Conservation (phyloP, 1,140 invertebrate genomes). For the Trichonephila clavipes region DNA sequence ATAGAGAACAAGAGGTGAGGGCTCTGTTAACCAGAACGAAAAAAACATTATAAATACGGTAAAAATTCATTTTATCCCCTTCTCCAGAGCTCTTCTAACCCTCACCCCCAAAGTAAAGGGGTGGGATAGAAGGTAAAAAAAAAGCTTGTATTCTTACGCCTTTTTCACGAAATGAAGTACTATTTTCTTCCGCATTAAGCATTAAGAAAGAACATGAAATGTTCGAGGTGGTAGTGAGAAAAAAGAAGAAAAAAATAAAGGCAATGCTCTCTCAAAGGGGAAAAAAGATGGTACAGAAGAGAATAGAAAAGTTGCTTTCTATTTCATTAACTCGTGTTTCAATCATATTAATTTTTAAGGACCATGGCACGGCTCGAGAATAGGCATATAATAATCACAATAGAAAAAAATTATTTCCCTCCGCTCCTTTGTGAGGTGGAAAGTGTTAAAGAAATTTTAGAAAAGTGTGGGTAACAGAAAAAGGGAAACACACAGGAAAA, state of each 20-base stretch:
- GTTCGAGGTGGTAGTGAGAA: not conserved
- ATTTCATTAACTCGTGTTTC: slow-evolving; percentile 76
- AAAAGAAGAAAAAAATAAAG: not conserved
- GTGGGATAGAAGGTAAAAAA: slow-evolving; percentile 43
- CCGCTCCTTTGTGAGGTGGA: not conserved
- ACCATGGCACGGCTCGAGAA: slow-evolving; percentile 49
- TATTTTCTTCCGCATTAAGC: slow-evolving; percentile 75
- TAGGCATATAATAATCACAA: slow-evolving; percentile 76
- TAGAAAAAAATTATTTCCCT: slow-evolving; percentile 61
- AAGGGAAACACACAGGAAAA: slow-evolving; percentile 46
- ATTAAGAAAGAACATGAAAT: slow-evolving; percentile 68
- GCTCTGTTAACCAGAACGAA: slow-evolving; percentile 3
- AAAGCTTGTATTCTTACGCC: slow-evolving; percentile 56
- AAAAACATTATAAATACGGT: slow-evolving; percentile 56
- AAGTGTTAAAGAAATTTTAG: slow-evolving; percentile 72
- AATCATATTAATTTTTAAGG: slow-evolving; percentile 77
- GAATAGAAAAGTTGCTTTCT: slow-evolving; percentile 68
- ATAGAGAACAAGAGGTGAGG: not conserved
- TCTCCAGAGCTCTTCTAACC: not conserved
- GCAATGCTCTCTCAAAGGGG: not conserved
- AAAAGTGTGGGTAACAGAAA: slow-evolving; percentile 45
- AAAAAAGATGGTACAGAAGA: not conserved
- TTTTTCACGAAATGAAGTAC: slow-evolving; percentile 46
- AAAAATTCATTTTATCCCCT: slow-evolving; percentile 53
- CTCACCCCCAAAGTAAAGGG: slow-evolving; percentile 35